Evolutionary conservation across 2,797 vertebrate species (phyloP).

Genomic region (Argya squamiceps): DNA sequence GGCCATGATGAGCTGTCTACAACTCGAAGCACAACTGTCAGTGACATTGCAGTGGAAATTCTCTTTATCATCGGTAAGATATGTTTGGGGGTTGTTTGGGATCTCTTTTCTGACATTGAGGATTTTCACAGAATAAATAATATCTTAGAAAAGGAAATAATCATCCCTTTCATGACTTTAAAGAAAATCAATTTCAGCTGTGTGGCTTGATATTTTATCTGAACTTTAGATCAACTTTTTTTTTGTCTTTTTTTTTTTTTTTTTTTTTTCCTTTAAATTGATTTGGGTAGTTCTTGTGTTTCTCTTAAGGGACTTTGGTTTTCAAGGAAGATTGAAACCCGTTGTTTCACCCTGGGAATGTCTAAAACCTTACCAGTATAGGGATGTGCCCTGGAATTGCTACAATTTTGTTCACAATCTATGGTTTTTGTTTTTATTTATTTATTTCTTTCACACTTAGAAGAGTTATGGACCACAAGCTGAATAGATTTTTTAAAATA

Average conservation of each 20-base stretch:
- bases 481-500: neutral
- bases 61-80: slow-evolving; percentile 94
- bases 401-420: neutral
- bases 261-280: neutral
- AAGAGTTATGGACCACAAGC: neutral
- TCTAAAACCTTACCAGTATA: neutral
- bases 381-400: neutral
- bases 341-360: neutral
- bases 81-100: neutral
- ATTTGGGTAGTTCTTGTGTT: neutral
- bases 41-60: slow-evolving; percentile 96
- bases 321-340: neutral
- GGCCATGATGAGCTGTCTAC: slow-evolving; percentile 89
- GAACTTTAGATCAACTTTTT: neutral
- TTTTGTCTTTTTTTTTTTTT: neutral
- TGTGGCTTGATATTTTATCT: neutral
- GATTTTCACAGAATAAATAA: slow-evolving; percentile 2
- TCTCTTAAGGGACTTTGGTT: neutral
- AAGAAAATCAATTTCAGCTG: neutral
- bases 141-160: neutral
- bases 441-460: neutral
- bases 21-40: slow-evolving; percentile 95
- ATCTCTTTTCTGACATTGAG: neutral
- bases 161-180: neutral
- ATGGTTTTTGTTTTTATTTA: neutral